Percentiles rank a stretch among this genome's conserved stretches.
Conservation (phyloP, 2,113 vertebrate genomes). For the Nyctibius bracteatus region DNA sequence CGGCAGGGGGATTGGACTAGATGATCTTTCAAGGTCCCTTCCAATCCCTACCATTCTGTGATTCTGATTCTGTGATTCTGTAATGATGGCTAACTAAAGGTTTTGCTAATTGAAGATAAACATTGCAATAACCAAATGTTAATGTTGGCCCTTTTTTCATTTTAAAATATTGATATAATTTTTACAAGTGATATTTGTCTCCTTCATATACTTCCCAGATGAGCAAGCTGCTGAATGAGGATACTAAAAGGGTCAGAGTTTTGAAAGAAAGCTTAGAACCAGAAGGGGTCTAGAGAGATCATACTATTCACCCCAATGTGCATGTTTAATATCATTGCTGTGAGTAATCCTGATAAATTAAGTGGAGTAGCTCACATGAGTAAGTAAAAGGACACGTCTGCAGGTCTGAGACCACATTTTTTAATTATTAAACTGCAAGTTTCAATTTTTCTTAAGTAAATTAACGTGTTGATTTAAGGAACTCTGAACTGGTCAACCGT, state of each 20-base stretch:
- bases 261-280: neutral
- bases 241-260: neutral
- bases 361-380: neutral
- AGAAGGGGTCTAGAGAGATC: neutral
- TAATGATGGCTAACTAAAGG: neutral
- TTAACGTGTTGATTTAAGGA: neutral
- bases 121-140: neutral
- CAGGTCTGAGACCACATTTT: neutral
- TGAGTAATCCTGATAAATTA: neutral
- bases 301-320: neutral
- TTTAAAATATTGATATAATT: neutral
- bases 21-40: no score
- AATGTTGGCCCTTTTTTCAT: neutral
- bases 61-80: no score
- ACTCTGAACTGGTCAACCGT: neutral
- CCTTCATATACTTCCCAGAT: neutral
- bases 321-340: neutral
- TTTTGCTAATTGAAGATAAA: neutral
- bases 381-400: neutral
- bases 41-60: no score
- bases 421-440: neutral
- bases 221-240: neutral
- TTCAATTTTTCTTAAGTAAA: neutral
- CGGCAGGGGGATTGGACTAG: no score
- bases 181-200: neutral